Evolutionary conservation across 2,888 invertebrate genomes (phyloP), one percentile per base, ranked within the genome.

Genomic region (Drosophila subsilvestris): DNA sequence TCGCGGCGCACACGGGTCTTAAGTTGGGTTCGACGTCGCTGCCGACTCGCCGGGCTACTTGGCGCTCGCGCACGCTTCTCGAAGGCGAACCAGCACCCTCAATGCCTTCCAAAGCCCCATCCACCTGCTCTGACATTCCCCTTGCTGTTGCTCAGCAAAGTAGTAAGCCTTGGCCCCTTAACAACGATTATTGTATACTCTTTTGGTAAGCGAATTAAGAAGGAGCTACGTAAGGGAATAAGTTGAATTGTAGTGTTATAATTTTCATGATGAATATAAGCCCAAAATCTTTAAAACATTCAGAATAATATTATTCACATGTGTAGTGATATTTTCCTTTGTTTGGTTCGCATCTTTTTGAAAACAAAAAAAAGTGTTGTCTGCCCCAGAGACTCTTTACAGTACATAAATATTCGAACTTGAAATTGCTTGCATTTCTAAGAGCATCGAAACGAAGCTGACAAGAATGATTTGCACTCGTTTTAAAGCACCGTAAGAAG

Each of bases 1-100:
- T 84, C 90, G 81, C 72, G 76, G 83, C 84, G 74, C 79, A 83
- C 84, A 82, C 86, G 79, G 83, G 81, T 88, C 87, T 91, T 91
- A 91, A 91, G 90, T 91, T 90, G 79, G 82, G 81, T 78, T 81
- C 78, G 53, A 80, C 70, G 63, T 60, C 55, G 37, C 49, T 50
- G 47, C 56, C 74, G 62, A 67, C 62, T 70, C 67, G 66, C 59
- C 53, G 51, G 69, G 80, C 69, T 76, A 74, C 77, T 82, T 72
- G 63, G 80, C 67, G 63, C 76, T 72, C 65, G 76, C 81, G 76
- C 88, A 80, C 65, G 63, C 69, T 25, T 25, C 50, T 43, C 48
- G 14, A 5, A 20, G 54, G 14, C 56, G 9, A 45, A 22, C 63
- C 7, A n/a, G 47, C 68, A 51, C 22, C 53, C 49, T 0, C 14